A percentile compares a stretch with the other conserved stretches of the same genome.
These are phyloP conservation scores for Gonioctena quinquepunctata DNA, from an alignment of 1,140 invertebrate genomes.

Conservation along the genomic window DNA sequence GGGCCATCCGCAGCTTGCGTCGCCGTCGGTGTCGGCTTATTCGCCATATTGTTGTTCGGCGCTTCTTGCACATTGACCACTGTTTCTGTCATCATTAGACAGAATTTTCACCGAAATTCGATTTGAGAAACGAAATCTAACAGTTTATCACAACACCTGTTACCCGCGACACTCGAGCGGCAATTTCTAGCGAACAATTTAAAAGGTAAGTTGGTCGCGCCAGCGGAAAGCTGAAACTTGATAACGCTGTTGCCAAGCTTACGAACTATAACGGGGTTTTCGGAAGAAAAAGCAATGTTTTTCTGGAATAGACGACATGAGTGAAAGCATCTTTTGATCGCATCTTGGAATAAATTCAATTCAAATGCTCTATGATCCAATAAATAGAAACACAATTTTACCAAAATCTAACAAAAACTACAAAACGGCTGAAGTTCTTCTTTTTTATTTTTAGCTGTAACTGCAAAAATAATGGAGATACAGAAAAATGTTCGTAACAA, in stretches of 20 bases:
- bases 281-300: too few relatives aligned
- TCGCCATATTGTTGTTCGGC: constrained; percentile 58
- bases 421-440: too few relatives aligned
- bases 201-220: constrained; percentile 15
- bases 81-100: constrained; percentile 67
- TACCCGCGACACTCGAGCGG: constrained; percentile 23
- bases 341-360: too few relatives aligned
- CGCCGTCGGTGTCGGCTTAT: constrained; percentile 49
- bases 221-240: constrained; percentile 1
- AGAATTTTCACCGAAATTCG: constrained; percentile 2
- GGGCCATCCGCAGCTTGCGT: constrained; percentile 48
- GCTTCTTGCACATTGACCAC: constrained; percentile 65
- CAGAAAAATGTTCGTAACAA: too few relatives aligned
- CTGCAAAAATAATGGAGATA: too few relatives aligned
- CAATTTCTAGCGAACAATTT: constrained; percentile 25
- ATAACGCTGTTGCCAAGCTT: neutral
- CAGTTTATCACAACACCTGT: constrained; percentile 26
- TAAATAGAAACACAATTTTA: too few relatives aligned
- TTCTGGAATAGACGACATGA: too few relatives aligned
- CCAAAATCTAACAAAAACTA: too few relatives aligned
- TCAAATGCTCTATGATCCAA: too few relatives aligned
- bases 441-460: too few relatives aligned
- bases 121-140: neutral
- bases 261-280: too few relatives aligned
- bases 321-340: too few relatives aligned